These are phyloP conservation scores for Perccottus glenii DNA, from an alignment of 2,113 vertebrate genomes.

Conservation along the genomic window DNA sequence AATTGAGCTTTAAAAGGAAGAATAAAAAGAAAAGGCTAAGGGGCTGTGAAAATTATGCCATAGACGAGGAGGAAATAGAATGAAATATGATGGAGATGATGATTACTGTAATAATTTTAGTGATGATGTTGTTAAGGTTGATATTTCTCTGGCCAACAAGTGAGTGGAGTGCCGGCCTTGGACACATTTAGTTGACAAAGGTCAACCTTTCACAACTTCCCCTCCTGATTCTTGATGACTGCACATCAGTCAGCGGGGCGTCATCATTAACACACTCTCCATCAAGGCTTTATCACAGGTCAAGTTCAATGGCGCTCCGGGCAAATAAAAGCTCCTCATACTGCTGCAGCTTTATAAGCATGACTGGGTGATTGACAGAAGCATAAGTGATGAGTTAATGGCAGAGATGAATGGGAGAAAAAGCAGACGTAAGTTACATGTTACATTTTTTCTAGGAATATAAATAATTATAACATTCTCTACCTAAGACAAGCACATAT, in stretches of 20 bases:
- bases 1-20: slow-evolving; percentile 31
- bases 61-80: neutral
- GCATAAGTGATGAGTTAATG: slow-evolving; percentile 52
- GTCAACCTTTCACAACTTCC: slow-evolving; percentile 52
- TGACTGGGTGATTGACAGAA: slow-evolving; percentile 61
- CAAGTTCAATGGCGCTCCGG: slow-evolving; percentile 57
- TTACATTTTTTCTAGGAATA: neutral
- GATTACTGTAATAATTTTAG: slow-evolving; percentile 32
- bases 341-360: slow-evolving; percentile 60
- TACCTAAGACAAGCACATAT: neutral
- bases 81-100: neutral
- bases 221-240: slow-evolving; percentile 37
- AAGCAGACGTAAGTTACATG: slow-evolving; percentile 13
- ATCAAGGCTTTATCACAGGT: slow-evolving; percentile 65
- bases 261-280: slow-evolving; percentile 65
- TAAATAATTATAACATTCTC: slow-evolving; percentile 6
- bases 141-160: slow-evolving; percentile 23
- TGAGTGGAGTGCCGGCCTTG: slow-evolving; percentile 4
- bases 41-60: neutral
- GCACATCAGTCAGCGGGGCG: slow-evolving; percentile 60
- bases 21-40: neutral
- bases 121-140: slow-evolving; percentile 23
- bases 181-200: slow-evolving; percentile 47
- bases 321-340: slow-evolving; percentile 69
- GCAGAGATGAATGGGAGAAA: slow-evolving; percentile 41